These are phyloP conservation scores for Chaetoderma sp. DNA, from an alignment of 2,888 invertebrate genomes.

Conservation along the genomic window DNA sequence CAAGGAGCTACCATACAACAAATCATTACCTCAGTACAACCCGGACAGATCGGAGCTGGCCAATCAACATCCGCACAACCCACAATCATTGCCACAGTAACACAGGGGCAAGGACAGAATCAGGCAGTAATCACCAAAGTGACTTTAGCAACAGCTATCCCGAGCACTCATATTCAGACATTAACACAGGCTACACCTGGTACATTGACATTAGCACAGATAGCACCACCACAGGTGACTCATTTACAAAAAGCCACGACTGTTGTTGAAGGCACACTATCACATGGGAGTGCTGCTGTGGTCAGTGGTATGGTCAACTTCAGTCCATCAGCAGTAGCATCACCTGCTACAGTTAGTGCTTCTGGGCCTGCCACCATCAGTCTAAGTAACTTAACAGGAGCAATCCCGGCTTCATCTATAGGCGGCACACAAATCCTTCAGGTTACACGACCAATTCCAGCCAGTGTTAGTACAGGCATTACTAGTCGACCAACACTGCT, in stretches of 20 bases:
- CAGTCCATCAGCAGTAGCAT: background rate
- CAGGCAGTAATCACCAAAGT: conserved; percentile 50
- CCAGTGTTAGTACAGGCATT: too few species aligned
- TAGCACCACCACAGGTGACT: conserved; percentile 20
- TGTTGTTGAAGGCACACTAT: conserved; percentile 16
- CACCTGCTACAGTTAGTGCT: background rate
- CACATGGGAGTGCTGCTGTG: conserved; percentile 28
- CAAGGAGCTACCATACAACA: conserved; percentile 49
- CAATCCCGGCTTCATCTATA: too few species aligned
- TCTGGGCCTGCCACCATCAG: background rate
- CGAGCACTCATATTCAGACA: conserved; percentile 52
- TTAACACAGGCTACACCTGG: conserved; percentile 42
- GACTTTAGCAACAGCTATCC: conserved; percentile 38
- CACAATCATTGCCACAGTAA: conserved; percentile 55
- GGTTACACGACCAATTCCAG: too few species aligned
- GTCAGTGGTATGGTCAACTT: conserved; percentile 15
- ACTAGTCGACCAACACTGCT: too few species aligned
- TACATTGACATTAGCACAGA: conserved; percentile 38
- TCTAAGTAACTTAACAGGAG: too few species aligned
- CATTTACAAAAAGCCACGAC: conserved; percentile 18
- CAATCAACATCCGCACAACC: conserved; percentile 44
- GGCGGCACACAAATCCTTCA: too few species aligned
- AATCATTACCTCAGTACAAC: conserved; percentile 40
- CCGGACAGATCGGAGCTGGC: background rate
- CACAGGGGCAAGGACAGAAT: too few species aligned